Conservation (phyloP, 1,140 invertebrate species). For the Brachionus rotundiformis region DNA sequence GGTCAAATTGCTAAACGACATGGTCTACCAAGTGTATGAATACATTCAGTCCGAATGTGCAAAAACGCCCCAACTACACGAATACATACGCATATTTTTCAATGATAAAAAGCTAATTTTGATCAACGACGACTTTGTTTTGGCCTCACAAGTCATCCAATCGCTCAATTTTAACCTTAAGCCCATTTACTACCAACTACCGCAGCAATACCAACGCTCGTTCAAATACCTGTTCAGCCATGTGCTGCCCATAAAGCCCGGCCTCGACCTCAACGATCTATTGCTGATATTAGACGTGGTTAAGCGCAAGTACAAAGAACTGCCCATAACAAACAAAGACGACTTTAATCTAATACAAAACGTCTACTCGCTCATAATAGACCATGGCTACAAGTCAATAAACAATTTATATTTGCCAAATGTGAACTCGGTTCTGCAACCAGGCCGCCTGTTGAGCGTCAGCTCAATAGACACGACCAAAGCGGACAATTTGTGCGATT, state of each 20-base stretch:
- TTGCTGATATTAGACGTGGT: constrained; percentile 21
- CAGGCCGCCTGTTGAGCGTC: neutral
- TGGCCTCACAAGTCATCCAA: neutral
- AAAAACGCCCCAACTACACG: neutral
- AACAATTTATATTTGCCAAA: constrained; percentile 42
- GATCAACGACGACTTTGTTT: constrained; percentile 36
- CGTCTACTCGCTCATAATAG: constrained; percentile 21
- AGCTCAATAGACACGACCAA: neutral
- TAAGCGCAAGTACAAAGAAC: constrained; percentile 4
- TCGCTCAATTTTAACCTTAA: constrained; percentile 25
- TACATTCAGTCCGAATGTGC: constrained; percentile 30
- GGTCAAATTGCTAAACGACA: constrained; percentile 37
- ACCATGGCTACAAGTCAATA: constrained; percentile 33
- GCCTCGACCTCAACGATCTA: constrained; percentile 18
- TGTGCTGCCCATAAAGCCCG: neutral
- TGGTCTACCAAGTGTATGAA: constrained; percentile 40
- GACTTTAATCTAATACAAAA: constrained; percentile 44
- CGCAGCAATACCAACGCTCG: neutral
- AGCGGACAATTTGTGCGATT: neutral
- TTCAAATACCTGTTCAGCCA: constrained; percentile 24
- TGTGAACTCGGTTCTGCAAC: neutral
- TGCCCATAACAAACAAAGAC: constrained; percentile 18
- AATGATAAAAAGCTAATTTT: constrained; percentile 21
- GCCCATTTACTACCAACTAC: constrained; percentile 41
- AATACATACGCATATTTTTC: constrained; percentile 30